A percentile compares a stretch with the other conserved stretches of the same genome.
Conservation (phyloP, 2,113 vertebrate species). For the Sceloporus tristichus region DNA sequence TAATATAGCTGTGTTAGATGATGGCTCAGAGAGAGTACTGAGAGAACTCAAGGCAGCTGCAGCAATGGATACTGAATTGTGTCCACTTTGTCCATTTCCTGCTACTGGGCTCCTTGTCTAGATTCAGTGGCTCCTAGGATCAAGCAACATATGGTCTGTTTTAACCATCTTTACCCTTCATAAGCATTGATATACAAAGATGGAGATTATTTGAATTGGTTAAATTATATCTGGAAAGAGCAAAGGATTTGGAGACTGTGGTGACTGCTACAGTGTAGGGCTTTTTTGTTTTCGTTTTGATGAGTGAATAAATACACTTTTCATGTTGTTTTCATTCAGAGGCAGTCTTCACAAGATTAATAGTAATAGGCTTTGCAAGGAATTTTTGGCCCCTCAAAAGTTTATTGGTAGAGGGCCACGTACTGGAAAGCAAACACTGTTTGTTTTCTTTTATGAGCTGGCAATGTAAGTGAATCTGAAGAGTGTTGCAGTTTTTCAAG, state of each 20-base stretch:
- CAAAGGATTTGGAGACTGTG: fast-evolving
- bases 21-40: neutral
- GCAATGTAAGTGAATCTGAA: conserved; percentile 68
- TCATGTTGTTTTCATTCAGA: neutral
- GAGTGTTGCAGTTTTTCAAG: conserved; percentile 72
- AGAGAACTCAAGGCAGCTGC: no score
- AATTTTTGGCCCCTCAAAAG: conserved; percentile 4
- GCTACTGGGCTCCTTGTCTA: neutral
- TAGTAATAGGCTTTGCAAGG: neutral
- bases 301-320: neutral
- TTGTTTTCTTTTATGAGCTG: conserved; percentile 59
- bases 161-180: neutral
- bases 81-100: no score
- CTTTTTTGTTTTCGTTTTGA: neutral
- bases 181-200: neutral
- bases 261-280: neutral
- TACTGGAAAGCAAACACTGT: conserved; percentile 38
- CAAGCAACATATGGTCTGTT: neutral
- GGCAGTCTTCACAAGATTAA: conserved; percentile 18
- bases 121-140: neutral
- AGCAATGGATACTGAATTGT: no score
- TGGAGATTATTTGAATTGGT: neutral
- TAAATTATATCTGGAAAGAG: conserved; percentile 16
- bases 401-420: conserved; percentile 40
- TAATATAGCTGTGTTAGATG: neutral